Base-by-base conservation (phyloP, 1,140 invertebrate species). In the Penaeus chinensis region DNA sequence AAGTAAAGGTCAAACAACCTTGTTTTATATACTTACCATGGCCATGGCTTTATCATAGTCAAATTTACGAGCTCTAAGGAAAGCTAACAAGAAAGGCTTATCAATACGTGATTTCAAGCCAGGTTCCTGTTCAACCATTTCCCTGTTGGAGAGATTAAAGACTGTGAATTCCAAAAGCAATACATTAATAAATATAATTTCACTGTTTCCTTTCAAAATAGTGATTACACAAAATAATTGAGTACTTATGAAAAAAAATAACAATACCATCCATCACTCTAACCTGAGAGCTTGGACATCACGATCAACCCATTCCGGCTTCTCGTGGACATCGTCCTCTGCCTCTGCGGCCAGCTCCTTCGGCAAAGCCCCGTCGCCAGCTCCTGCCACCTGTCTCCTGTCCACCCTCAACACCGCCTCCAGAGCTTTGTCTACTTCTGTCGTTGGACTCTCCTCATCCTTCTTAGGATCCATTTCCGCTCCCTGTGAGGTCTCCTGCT, bases 1-100 rank as follows among this genome's bases (percentile, higher is more conserved):
- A 54, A 54, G 54, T 54, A 8, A 13, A 13, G 11, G 54, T 54
- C 11, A 54, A 54, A 54, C 54, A 54, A 13, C 16, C 5, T 54
- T 54, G 5, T 54, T 16, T 13, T 54, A 10, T 54, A 54, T 27
- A 47, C 89, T 89, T 60, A 90, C 89, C 89, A 90, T 90, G 24
- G 69, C 54, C 79, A 90, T 83, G 10, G 89, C 89, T 76, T 90
- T 90, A 20, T 90, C 89, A 82, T 90, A 90, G 71, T 90, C 87
- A 81, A 89, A 90, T 80, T 90, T 90, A 8, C 89, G 74, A 24
- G 89, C 87, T 24, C 87, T 62, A 10, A 90, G 74, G 84, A 90
- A 90, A 20, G 89, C 69, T 27, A 90, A 83, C 19, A 90, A 84
- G 61, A 89, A 90, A 11, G 89, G 83, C 8, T 77, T 83, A 62